Evolutionary conservation across 2,113 vertebrate genomes (phyloP), one percentile per base, ranked within the genome.

Genomic region (Sisor rabdophorus): DNA sequence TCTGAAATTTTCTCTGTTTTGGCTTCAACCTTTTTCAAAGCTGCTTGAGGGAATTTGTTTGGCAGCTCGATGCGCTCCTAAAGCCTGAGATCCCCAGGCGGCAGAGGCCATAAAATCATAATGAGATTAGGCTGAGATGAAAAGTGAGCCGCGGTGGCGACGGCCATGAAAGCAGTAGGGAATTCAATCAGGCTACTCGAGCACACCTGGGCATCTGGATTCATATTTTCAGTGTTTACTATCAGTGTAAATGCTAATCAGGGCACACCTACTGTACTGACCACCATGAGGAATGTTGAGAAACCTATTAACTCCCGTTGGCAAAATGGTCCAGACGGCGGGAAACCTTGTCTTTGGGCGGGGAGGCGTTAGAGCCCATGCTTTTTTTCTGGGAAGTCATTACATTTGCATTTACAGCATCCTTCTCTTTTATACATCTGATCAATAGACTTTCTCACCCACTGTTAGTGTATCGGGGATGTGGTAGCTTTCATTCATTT

Each of bases 121-220:
- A 86, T 86, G 82, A 83, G 82, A 84, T 85, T 84, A 84, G 81
- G 77, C 79, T 74, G 74, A 73, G 75, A 84, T 84, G 84, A 86
- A 81, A 81, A 81, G 84, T 76, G 82, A 78, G 74, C 84, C 70
- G 65, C 60, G 54, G 71, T 76, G 71, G 68, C 53, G 54, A 54
- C 77, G 58, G 56, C 71, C 74, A 72, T 72, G 26, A 73, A 81
- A 75, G 61, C 72, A 65, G 72, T 22, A 8, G 36, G 74, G 82
- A 78, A 85, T 85, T 83, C 81, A 76, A 82, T 84, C 80, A 80
- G 69, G 71, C 24, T 52, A 73, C 53, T 76, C 67, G 20, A 60
- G 48, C 77, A 78, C 79, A 86, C 79, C 82, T 84, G 82, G 65
- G 71, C 78, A 32, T 76, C 77, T 56, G 16, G 53, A 71, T 76